phyloP scores from a whole-genome alignment of 2,113 vertebrate genomes.

The Bufo gargarizans region DNA sequence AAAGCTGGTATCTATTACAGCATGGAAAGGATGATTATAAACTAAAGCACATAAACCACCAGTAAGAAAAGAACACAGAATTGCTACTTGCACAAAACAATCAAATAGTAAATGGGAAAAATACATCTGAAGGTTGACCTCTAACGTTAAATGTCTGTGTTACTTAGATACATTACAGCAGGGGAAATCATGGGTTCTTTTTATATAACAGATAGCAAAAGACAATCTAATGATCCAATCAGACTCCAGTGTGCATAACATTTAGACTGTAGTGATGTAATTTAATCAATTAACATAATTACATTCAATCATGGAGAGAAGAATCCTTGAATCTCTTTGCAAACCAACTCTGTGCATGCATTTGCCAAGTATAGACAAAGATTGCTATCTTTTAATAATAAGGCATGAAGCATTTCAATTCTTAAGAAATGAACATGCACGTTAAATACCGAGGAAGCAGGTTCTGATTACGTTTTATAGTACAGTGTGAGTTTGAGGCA shows the following conservation, averaged over 20 bases:
- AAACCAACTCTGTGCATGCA: neutral
- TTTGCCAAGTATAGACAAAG: neutral
- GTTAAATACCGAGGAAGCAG: too few species aligned
- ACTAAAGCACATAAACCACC: neutral
- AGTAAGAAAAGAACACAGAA: neutral
- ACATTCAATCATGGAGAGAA: conserved; percentile 31
- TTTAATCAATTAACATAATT: conserved; percentile 43
- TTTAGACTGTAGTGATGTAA: conserved; percentile 25
- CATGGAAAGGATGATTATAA: neutral
- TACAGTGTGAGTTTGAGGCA: too few species aligned
- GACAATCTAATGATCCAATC: conserved; percentile 4
- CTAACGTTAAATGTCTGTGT: neutral
- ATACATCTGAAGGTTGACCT: neutral
- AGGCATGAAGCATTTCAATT: neutral
- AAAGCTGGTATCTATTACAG: neutral
- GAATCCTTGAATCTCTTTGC: neutral
- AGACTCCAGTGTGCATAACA: neutral
- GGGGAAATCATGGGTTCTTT: neutral
- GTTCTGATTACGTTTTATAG: too few species aligned
- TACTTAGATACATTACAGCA: neutral
- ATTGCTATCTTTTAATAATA: conserved; percentile 8
- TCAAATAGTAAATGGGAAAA: neutral
- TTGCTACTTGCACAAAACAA: neutral
- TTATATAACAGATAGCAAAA: neutral
- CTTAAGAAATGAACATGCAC: neutral